phyloP scores from a whole-genome alignment of 37 sponge, comb jelly and placozoan species.

The Trichoplax adhaerens region DNA sequence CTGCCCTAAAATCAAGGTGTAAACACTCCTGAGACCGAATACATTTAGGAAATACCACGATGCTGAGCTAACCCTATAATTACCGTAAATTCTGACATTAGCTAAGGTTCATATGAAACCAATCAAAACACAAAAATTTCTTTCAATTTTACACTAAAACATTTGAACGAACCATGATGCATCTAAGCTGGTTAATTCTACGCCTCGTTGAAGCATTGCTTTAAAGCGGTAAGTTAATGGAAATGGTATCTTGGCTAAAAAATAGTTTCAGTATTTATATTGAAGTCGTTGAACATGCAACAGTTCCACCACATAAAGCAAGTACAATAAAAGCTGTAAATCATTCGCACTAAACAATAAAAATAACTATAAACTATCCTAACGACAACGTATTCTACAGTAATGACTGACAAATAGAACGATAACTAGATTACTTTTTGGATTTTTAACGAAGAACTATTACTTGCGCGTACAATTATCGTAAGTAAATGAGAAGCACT shows the following conservation, averaged over 20 bases:
- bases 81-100: not conserved
- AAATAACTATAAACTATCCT: too few species aligned
- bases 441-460: too few species aligned
- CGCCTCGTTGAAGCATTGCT: slow-evolving; percentile 86
- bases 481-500: not conserved
- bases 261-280: not conserved
- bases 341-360: too few species aligned
- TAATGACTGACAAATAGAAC: too few species aligned
- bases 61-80: slow-evolving; percentile 77
- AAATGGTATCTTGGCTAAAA: slow-evolving; percentile 78
- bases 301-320: too few species aligned
- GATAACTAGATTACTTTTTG: too few species aligned
- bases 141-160: not conserved
- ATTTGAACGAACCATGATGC: slow-evolving; percentile 66
- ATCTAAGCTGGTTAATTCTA: slow-evolving; percentile 72
- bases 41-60: slow-evolving; percentile 94
- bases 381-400: too few species aligned
- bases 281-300: too few species aligned
- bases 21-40: slow-evolving; percentile 85
- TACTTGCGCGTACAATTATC: too few species aligned
- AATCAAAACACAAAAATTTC: not conserved
- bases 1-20: slow-evolving; percentile 66
- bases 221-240: slow-evolving; percentile 90
- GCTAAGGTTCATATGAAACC: not conserved
- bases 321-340: too few species aligned